Percentiles rank a stretch among this genome's conserved stretches.
Evolutionary conservation across 2,113 vertebrate genomes (phyloP).

Genomic region (Lagopus leucura): DNA sequence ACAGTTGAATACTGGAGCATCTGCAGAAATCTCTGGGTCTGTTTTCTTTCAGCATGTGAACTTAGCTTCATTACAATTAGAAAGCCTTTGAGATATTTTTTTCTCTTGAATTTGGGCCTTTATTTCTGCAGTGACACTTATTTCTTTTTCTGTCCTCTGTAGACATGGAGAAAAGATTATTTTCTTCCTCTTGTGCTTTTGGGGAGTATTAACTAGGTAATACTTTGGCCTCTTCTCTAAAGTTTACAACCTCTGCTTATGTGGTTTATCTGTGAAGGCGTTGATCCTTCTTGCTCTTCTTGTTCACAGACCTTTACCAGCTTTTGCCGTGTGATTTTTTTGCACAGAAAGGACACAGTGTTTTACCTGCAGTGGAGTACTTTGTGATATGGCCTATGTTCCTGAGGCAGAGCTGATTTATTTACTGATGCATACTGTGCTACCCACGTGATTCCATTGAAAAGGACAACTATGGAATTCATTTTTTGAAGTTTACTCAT

Average conservation of each 20-base stretch:
- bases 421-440: background rate
- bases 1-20: background rate
- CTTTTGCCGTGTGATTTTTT: background rate
- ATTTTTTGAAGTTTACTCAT: background rate
- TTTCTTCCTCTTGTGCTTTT: background rate
- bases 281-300: background rate
- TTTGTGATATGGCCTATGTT: background rate
- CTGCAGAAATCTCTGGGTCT: background rate
- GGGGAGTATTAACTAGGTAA: background rate
- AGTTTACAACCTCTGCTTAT: background rate
- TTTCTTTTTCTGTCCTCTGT: background rate
- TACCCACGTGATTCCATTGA: background rate
- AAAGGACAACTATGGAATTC: background rate
- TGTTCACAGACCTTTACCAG: background rate
- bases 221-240: background rate
- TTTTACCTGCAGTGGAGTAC: background rate
- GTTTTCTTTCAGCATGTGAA: background rate
- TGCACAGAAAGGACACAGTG: fast-evolving
- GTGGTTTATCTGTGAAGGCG: background rate
- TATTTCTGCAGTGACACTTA: background rate
- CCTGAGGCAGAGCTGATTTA: background rate
- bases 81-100: background rate
- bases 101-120: background rate
- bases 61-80: background rate
- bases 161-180: background rate